Base-by-base conservation (phyloP, 2,888 invertebrate species). In the Orthosia gracilis region DNA sequence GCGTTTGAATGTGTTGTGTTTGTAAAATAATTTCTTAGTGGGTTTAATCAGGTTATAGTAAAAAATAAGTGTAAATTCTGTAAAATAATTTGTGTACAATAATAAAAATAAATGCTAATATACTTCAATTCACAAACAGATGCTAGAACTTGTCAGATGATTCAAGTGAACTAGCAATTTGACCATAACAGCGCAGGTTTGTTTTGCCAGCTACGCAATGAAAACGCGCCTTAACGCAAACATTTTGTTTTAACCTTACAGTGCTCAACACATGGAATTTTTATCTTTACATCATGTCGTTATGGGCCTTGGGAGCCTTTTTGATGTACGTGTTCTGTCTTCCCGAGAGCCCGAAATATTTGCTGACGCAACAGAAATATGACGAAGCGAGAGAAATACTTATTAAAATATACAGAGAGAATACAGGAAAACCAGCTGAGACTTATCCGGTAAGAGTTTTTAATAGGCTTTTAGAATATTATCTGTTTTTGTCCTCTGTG, bases 221-320 rank as follows among this genome's bases (percentile, higher is more conserved):
- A 13, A 74, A 52, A 13, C 21, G 13, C 17, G 11, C 63, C 78
- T 40, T 83, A 79, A 78, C 61, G 31, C 52, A 69, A 57, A 49
- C 71, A 72, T 78, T 77, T 85, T 86, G 68, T 79, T 84, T 73
- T 65, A 63, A 66, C 70, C 61, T 75, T 67, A 61, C 90, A 95
- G 95, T 93, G 0, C 86, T 95, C 49, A 91, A 94, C 80, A 93
- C 93, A 13, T 95, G 95, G 95, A 95, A 95, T 77, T 92, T 95
- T 84, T 95, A 95, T 80, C 87, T 95, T 0, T 91, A 91, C 75
- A 73, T 91, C 7, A 91, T 93, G 90, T 93, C 94, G 1, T 69
- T 93, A 45, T 95, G 94, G 92, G 89, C 94, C 0, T 73, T 95
- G 0, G 57, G 80, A 0, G 90, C 93, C 2, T 89, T 85, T 49